A percentile compares a stretch with the other conserved stretches of the same genome.
phyloP scores from a whole-genome alignment of 2,113 vertebrate species.

The Hippolais icterina region DNA sequence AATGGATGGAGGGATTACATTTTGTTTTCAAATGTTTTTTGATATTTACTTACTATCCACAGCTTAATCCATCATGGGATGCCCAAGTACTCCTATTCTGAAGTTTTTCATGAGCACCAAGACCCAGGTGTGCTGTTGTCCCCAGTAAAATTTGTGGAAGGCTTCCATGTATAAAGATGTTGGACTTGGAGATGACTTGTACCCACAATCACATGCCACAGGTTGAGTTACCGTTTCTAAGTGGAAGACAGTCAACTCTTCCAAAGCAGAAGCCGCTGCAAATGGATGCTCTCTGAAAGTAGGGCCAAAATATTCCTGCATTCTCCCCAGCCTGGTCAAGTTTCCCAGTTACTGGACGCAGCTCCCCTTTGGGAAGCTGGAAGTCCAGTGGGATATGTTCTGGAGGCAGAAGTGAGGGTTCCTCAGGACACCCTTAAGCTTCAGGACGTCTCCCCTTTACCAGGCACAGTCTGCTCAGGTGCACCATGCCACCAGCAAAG shows the following conservation, averaged over 20 bases:
- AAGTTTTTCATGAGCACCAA: background rate
- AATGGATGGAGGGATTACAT: background rate
- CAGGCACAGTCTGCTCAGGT: background rate
- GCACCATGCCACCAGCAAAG: background rate
- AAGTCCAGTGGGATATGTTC: background rate
- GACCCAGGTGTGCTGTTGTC: background rate
- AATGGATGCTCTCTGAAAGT: background rate
- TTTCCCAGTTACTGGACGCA: background rate
- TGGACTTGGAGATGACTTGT: background rate
- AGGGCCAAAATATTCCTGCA: background rate
- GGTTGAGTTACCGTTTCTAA: background rate
- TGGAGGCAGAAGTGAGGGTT: background rate
- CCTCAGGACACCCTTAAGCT: background rate
- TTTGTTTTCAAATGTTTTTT: background rate
- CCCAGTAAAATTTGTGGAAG: background rate
- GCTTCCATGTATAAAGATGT: background rate
- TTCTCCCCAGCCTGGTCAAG: background rate
- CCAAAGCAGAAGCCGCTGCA: background rate
- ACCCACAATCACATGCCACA: accelerated
- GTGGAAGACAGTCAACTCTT: background rate
- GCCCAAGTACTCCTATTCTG: background rate
- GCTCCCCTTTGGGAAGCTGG: background rate
- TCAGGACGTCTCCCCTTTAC: accelerated
- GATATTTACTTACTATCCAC: background rate
- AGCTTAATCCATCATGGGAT: background rate